phyloP scores from a whole-genome alignment of 1,140 invertebrate species.

The Nephila pilipes region DNA sequence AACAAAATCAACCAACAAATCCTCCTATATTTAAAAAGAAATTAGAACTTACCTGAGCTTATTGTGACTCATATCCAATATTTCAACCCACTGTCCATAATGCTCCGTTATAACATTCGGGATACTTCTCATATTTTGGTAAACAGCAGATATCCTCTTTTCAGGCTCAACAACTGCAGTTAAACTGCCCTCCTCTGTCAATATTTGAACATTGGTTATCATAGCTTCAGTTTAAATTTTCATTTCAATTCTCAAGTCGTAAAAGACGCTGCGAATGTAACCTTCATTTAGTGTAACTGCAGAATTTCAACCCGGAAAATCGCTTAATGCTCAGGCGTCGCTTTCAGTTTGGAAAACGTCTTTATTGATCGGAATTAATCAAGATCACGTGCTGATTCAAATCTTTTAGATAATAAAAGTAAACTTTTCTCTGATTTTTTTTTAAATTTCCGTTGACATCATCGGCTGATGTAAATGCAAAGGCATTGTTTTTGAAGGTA shows the following conservation, averaged over 20 bases:
- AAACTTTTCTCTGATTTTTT: not conserved
- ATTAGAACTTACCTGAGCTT: slow-evolving; percentile 84
- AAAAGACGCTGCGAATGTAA: not conserved
- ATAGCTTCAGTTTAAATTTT: not conserved
- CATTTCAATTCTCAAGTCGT: not conserved
- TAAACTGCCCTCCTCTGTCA: not conserved
- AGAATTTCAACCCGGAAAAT: not conserved
- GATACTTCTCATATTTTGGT: slow-evolving; percentile 56
- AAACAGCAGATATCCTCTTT: slow-evolving; percentile 20
- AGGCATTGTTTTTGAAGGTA: not conserved
- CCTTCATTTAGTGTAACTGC: not conserved
- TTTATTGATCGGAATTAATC: not conserved
- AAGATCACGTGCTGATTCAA: not conserved
- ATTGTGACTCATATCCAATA: slow-evolving; percentile 87
- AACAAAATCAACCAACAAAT: too few species aligned
- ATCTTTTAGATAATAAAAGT: not conserved
- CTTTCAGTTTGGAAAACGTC: not conserved
- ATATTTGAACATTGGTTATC: slow-evolving; percentile 56
- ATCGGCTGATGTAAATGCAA: not conserved
- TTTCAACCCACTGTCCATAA: slow-evolving; percentile 55
- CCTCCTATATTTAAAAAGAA: not conserved
- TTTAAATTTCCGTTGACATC: not conserved
- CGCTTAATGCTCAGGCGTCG: not conserved
- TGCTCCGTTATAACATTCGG: slow-evolving; percentile 1
- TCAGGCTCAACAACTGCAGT: slow-evolving; percentile 24